These are phyloP conservation scores for Agriopis aurantiaria DNA, from an alignment of 2,888 invertebrate species.

Conservation along the genomic window DNA sequence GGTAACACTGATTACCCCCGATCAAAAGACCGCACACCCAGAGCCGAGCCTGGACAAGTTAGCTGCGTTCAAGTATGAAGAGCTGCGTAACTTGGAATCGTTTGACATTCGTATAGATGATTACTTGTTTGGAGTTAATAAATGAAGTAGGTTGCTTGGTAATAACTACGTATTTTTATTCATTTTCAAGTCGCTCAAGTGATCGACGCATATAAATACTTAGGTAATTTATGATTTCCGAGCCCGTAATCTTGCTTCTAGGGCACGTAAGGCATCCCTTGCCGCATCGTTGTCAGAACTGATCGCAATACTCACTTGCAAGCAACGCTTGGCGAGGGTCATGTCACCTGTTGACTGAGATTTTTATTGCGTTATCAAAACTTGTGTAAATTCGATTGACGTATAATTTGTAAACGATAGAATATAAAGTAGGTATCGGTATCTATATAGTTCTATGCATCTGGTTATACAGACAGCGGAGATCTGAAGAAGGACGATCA, in stretches of 20 bases:
- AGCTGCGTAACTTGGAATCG: constrained; percentile 66
- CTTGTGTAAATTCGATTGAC: neutral
- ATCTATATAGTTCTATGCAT: too few relatives aligned
- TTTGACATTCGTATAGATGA: constrained; percentile 69
- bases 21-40: constrained; percentile 60
- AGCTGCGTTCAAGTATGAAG: constrained; percentile 67
- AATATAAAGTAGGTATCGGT: neutral
- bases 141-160: constrained; percentile 30
- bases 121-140: constrained; percentile 56
- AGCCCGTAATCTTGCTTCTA: constrained; percentile 62
- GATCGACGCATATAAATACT: neutral
- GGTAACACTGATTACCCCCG: constrained; percentile 36
- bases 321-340: constrained; percentile 72
- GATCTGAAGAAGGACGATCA: too few relatives aligned
- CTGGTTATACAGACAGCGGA: too few relatives aligned
- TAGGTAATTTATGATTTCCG: constrained; percentile 39
- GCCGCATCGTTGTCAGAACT: constrained; percentile 71
- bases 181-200: neutral
- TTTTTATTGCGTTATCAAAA: neutral
- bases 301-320: constrained; percentile 75
- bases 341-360: constrained; percentile 79
- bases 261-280: constrained; percentile 64
- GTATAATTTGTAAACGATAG: neutral
- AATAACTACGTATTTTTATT: neutral
- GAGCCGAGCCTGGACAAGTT: constrained; percentile 71